Conservation (phyloP, 1,140 invertebrate genomes). For the Procambarus clarkii region DNA sequence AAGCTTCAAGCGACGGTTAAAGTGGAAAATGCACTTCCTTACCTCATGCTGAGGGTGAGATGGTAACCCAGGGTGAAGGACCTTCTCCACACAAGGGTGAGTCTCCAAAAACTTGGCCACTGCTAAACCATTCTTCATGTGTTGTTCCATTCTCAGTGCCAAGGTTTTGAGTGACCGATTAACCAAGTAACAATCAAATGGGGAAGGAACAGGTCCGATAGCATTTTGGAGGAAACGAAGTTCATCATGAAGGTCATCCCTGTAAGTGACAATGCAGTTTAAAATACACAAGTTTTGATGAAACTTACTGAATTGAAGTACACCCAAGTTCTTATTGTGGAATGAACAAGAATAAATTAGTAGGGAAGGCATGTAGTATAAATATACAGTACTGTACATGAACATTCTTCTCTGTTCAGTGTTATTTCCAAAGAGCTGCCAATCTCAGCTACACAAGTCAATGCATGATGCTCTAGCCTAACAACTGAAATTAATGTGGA, state of each 20-base stretch:
- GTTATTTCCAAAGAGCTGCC: no score
- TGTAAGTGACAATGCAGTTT: slow-evolving; percentile 48
- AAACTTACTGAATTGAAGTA: no score
- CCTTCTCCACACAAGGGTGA: slow-evolving; percentile 87
- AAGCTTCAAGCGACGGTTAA: no score
- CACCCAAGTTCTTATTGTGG: no score
- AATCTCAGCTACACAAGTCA: no score
- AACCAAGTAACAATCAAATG: slow-evolving; percentile 96
- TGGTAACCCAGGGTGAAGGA: slow-evolving; percentile 91
- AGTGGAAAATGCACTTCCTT: neutral
- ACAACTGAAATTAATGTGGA: no score
- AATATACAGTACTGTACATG: no score
- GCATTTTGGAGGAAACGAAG: slow-evolving; percentile 94
- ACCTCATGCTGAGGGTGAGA: slow-evolving; percentile 92
- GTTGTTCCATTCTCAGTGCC: slow-evolving; percentile 92
- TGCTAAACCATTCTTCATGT: slow-evolving; percentile 85
- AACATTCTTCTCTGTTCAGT: no score
- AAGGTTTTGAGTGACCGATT: slow-evolving; percentile 97
- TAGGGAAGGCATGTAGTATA: no score
- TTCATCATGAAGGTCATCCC: slow-evolving; percentile 83
- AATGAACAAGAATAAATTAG: no score
- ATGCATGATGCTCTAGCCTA: no score
- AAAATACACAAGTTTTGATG: no score
- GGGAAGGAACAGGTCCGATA: slow-evolving; percentile 93
- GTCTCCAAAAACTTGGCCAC: slow-evolving; percentile 88